A percentile compares a stretch with the other conserved stretches of the same genome.
phyloP scores from a whole-genome alignment of 2,888 invertebrate genomes.

The Trisateles emortualis region DNA sequence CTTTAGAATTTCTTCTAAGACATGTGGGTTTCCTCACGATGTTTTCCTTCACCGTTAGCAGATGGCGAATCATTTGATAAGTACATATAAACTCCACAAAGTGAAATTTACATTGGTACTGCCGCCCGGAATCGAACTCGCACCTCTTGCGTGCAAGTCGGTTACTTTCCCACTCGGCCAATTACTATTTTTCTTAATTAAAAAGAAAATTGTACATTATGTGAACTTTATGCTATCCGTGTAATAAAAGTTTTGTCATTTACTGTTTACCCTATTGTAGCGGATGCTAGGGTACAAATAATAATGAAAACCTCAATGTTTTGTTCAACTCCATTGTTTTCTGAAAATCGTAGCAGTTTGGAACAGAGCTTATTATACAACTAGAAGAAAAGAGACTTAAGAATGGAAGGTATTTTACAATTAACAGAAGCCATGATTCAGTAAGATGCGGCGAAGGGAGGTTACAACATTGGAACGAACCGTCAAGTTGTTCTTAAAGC shows the following conservation, averaged over 20 bases:
- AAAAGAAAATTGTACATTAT: neutral
- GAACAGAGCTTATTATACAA: neutral
- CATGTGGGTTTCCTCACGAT: too few relatives aligned
- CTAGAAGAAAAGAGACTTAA: conserved; percentile 2
- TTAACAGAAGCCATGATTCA: conserved; percentile 35
- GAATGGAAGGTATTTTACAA: conserved; percentile 34
- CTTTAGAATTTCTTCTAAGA: too few relatives aligned
- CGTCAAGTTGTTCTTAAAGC: conserved; percentile 58
- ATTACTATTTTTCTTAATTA: too few relatives aligned
- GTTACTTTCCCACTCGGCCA: too few relatives aligned
- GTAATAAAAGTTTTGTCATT: neutral
- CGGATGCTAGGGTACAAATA: neutral
- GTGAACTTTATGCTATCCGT: neutral
- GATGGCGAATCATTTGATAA: too few relatives aligned
- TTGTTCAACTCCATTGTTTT: neutral
- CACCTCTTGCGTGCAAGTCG: too few relatives aligned
- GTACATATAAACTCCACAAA: too few relatives aligned
- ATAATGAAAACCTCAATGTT: neutral
- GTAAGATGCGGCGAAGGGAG: conserved; percentile 26
- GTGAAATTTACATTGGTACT: too few relatives aligned
- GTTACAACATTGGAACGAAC: conserved; percentile 49
- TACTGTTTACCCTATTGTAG: neutral
- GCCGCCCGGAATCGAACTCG: too few relatives aligned
- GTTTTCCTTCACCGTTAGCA: too few relatives aligned
- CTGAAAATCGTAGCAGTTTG: neutral